Percentiles rank a stretch among this genome's conserved stretches.
These are phyloP conservation scores for Drosophila teissieri DNA, from an alignment of 1,140 invertebrate genomes.

Conservation along the genomic window DNA sequence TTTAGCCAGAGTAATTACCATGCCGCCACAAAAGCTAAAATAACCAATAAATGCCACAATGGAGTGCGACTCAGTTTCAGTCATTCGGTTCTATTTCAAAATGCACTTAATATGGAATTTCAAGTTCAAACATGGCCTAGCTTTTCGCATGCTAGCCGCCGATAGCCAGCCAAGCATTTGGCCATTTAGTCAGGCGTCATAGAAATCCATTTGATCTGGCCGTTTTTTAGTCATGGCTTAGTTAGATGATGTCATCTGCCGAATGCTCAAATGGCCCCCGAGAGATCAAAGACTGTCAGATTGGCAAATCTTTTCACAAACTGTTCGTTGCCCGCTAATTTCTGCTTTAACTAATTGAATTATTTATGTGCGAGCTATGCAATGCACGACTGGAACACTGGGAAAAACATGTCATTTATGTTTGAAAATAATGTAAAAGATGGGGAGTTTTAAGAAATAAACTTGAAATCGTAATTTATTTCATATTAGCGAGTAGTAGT, in stretches of 20 bases:
- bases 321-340: conserved; percentile 42
- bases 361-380: conserved; percentile 42
- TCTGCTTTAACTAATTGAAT: conserved; percentile 56
- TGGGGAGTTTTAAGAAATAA: too few relatives aligned
- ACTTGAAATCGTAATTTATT: too few relatives aligned
- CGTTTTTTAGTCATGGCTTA: conserved; percentile 14
- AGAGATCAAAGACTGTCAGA: conserved; percentile 58
- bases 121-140: conserved; percentile 58
- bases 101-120: conserved; percentile 82
- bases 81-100: conserved; percentile 64
- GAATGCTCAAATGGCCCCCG: conserved; percentile 36
- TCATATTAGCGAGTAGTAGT: too few relatives aligned
- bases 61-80: conserved; percentile 35
- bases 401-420: neutral
- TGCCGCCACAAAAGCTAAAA: conserved; percentile 38
- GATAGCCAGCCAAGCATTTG: conserved; percentile 49
- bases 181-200: conserved; percentile 20
- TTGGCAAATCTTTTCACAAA: conserved; percentile 56
- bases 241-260: conserved; percentile 52
- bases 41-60: conserved; percentile 1
- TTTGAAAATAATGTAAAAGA: too few relatives aligned
- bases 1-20: conserved; percentile 70
- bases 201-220: conserved; percentile 61
- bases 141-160: conserved; percentile 20
- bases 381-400: conserved; percentile 24